Base-by-base conservation (phyloP, 2,797 vertebrate species). In the Melanotaenia trifasciata region DNA sequence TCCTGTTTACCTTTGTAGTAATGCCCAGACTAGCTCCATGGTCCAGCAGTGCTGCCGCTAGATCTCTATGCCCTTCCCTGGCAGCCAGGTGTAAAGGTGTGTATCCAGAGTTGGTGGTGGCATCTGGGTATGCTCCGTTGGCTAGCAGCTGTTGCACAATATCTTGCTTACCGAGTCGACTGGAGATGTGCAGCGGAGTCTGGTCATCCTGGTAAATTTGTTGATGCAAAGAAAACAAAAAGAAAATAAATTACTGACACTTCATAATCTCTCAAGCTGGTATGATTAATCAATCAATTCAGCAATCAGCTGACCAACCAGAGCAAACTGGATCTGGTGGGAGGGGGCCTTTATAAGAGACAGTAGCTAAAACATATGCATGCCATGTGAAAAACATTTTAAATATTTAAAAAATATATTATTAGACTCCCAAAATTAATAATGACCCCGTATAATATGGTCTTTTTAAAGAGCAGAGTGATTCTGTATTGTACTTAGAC, bases 121-220 rank as follows among this genome's bases (percentile, higher is more conserved):
- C 93, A 0, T 99, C 97, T 0, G 97, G 95, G 28, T 90, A 94
- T 0, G 97, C 97, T 58, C 96, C 96, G 57, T 96, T 96, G 60
- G 95, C 94, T 43, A 99, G 87, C 61, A 99, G 92, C 92, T 96
- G 97, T 70, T 97, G 96, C 16, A 99, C 96, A 14, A 99, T 99
- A 74, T 99, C 98, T 0, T 96, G 96, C 80, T 99, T 99, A 3
- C 97, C 98, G 43, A 99, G 88, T 3, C 98, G 96, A 59, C 97
- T 97, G 6, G 97, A 95, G 83, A 99, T 98, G 89, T 99, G 98
- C 86, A 99, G 93, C 0, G 98, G 97, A 0, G 97, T 99, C 92
- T 99, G 98, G 87, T 99, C 96, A 53, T 99, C 98, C 98, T 99
- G 86, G 62, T 54, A 0, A 60, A 47, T 12, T 43, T 43, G 40